Base-by-base conservation (phyloP, 2,888 invertebrate species). In the Clistopyga incitator region DNA sequence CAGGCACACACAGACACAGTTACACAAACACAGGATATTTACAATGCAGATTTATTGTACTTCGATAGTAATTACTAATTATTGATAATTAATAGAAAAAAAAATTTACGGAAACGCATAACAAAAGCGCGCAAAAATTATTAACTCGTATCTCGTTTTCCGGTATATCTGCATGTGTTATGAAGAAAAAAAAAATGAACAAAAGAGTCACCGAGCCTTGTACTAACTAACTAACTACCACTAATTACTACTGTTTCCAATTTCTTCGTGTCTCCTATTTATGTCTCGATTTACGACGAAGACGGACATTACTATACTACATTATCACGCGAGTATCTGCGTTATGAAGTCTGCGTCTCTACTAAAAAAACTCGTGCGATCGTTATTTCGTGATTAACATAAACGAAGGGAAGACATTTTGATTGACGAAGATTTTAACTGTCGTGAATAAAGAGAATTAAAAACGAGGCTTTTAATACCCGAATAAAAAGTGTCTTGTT, bases 381-480 rank as follows among this genome's bases (percentile, higher is more conserved):
- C 67, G 20, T 77, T 77, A 56, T 81, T 81, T 72, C 64, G 59
- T 81, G 81, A 81, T 50, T 25, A 56, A 34, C 10, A 61, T 11
- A 76, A 65, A 56, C n/a, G n/a, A n/a, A n/a, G n/a, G n/a, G n/a
- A 38, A 34, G 45, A 65, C 70, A 76, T 50, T 59, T 74, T 56
- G 47, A 76, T 77, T 54, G 65, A 47, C 42, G n/a, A 54, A 76
- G 65, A 81, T 75, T 76, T 81, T 56, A 52, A 81, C 65, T 72
- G 77, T 77, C 74, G 76, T 77, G 71, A 77, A 77, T 77, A 76
- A 71, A 81, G 74, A 70, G 75, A 82, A 82, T 74, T 78, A 78
- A 82, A 78, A 82, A 64, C 42, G 75, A 82, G 68, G 82, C 82
- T 74, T 82, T 82, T 82, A 75, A 78, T 82, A 82, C 78, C 78